A percentile compares a stretch with the other conserved stretches of the same genome.
phyloP scores from a whole-genome alignment of 2,113 vertebrate genomes.

The Oenanthe melanoleuca region DNA sequence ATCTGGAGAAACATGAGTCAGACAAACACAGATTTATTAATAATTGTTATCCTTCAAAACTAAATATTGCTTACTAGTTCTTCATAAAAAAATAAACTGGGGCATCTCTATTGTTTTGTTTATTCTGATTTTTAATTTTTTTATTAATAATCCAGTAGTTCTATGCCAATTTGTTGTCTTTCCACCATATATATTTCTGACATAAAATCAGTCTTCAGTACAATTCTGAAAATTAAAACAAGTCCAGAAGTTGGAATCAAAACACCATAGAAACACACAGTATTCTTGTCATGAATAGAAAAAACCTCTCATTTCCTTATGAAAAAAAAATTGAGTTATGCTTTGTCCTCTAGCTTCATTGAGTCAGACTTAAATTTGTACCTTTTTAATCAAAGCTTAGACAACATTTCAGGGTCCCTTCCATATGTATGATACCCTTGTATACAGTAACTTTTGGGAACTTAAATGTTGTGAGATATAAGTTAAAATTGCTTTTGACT shows the following conservation, averaged over 20 bases:
- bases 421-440: neutral
- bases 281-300: neutral
- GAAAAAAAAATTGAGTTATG: neutral
- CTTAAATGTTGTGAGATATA: neutral
- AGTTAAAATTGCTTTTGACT: neutral
- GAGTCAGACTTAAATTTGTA: neutral
- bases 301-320: fast-evolving
- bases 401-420: neutral
- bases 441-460: neutral
- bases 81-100: neutral
- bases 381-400: neutral
- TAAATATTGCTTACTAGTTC: neutral
- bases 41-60: neutral
- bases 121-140: neutral
- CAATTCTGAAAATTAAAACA: neutral
- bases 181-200: neutral
- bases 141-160: neutral
- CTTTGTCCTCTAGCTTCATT: neutral
- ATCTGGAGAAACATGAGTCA: neutral
- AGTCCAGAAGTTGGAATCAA: neutral
- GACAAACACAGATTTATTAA: neutral
- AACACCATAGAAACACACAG: neutral
- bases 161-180: neutral
- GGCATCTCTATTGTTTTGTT: fast-evolving
- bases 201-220: neutral